These are phyloP conservation scores for Tinamus guttatus DNA, from an alignment of 2,113 vertebrate genomes.

Conservation along the genomic window DNA sequence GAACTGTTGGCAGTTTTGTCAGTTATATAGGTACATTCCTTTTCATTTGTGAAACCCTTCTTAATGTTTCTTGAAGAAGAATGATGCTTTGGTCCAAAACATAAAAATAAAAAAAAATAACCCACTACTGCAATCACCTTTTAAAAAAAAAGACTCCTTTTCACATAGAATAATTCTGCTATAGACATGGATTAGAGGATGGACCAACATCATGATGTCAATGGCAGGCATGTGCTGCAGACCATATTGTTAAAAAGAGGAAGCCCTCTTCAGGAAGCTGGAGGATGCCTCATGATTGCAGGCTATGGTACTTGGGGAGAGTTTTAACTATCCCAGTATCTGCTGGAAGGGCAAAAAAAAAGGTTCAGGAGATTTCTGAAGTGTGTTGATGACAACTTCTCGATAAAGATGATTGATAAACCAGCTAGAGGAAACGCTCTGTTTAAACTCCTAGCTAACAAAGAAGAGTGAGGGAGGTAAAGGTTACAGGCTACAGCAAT, in stretches of 20 bases:
- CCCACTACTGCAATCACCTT: neutral
- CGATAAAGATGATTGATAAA: too few relatives aligned
- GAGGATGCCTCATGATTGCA: neutral
- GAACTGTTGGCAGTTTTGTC: neutral
- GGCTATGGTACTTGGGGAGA: neutral
- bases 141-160: neutral
- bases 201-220: neutral
- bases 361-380: too few relatives aligned
- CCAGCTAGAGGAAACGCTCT: too few relatives aligned
- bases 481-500: too few relatives aligned
- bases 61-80: neutral
- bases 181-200: neutral
- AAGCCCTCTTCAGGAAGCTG: neutral
- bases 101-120: neutral
- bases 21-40: neutral
- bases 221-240: neutral
- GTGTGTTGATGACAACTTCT: too few relatives aligned
- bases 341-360: neutral
- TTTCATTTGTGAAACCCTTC: neutral
- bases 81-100: neutral
- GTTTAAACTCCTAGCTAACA: too few relatives aligned
- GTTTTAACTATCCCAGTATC: neutral
- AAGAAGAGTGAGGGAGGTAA: too few relatives aligned
- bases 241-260: neutral
- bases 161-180: neutral